Percentiles rank a stretch among this genome's conserved stretches.
phyloP scores from a whole-genome alignment of 2,888 invertebrate species.

The Alsophila aescularia region DNA sequence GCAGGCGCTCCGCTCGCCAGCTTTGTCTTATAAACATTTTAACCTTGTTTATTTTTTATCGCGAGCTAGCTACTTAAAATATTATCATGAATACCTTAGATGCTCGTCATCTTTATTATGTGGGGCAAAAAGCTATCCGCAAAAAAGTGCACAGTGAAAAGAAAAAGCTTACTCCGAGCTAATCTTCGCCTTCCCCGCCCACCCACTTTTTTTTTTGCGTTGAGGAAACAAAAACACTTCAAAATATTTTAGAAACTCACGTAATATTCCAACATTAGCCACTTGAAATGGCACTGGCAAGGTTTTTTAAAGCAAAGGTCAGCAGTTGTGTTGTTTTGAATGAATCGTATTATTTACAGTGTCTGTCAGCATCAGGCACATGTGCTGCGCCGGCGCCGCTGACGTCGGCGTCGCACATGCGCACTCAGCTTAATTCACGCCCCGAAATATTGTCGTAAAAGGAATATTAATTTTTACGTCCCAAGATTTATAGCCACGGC shows the following conservation, averaged over 20 bases:
- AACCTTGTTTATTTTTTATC: conserved; percentile 26
- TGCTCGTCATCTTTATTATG: conserved; percentile 16
- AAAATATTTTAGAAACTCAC: conserved; percentile 23
- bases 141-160: conserved; percentile 9
- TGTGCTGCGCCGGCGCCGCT: conserved; percentile 61
- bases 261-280: conserved; percentile 13
- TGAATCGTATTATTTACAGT: conserved; percentile 55
- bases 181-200: conserved; percentile 18
- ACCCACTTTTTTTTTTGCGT: conserved; percentile 22
- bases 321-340: conserved; percentile 53
- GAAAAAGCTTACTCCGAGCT: conserved; percentile 3
- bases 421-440: conserved; percentile 54
- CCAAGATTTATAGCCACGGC: conserved; percentile 40
- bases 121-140: not conserved
- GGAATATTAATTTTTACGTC: conserved; percentile 38
- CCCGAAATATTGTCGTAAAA: conserved; percentile 45
- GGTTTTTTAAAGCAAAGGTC: conserved; percentile 52
- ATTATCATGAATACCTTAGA: conserved; percentile 14
- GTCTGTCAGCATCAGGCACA: conserved; percentile 60
- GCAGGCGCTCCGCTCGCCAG: conserved; percentile 44
- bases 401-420: conserved; percentile 58
- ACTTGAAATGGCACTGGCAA: conserved; percentile 35
- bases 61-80: conserved; percentile 16
- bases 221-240: conserved; percentile 12
- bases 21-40: conserved; percentile 46